Evolutionary conservation across 2,888 invertebrate genomes (phyloP), one percentile per base, ranked within the genome.

Genomic region (Pollenia labialis): DNA sequence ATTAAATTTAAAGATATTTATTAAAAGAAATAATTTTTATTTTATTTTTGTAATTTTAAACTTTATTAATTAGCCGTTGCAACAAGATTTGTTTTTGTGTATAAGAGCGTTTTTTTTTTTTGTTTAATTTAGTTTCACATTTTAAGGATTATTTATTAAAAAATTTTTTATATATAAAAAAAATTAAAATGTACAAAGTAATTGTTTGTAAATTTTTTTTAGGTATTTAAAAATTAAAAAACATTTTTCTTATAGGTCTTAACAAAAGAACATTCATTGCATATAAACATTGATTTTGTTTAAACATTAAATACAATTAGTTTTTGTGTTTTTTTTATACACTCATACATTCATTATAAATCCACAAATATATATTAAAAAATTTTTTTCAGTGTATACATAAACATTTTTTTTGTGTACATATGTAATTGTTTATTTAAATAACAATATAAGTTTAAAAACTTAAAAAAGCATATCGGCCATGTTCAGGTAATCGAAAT

Each of bases 61-160:
- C 32, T 83, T 84, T 71, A 89, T 89, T 92, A 92, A 92, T 92
- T 92, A 92, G 92, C 92, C 92, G 90, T 92, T 91, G 90, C 92
- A 92, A 92, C 92, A 92, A 92, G 92, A 92, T 92, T 91, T 87
- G 23, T 60, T 50, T 64, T 48, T 42, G 52, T 64, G 54, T 79
- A 48, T 50, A 32, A 32, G 32, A 32, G 32, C 32, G 12, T 54
- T 68, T 11, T 18, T 32, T 48, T 58, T 56, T 42, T 46, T 56
- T 1, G n/a, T n/a, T 64, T 54, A 32, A 1, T 32, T 32, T 32
- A 32, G 32, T 32, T 32, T 32, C 32, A 32, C 32, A 32, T 32
- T 32, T 32, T 32, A 32, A 32, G 32, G 32, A 32, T 6, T 6
- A 32, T 32, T 32, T 32, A 32, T 32, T 32, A 6, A 0, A 32